These are phyloP conservation scores for Anser cygnoides DNA, from an alignment of 2,113 vertebrate genomes.

Conservation along the genomic window DNA sequence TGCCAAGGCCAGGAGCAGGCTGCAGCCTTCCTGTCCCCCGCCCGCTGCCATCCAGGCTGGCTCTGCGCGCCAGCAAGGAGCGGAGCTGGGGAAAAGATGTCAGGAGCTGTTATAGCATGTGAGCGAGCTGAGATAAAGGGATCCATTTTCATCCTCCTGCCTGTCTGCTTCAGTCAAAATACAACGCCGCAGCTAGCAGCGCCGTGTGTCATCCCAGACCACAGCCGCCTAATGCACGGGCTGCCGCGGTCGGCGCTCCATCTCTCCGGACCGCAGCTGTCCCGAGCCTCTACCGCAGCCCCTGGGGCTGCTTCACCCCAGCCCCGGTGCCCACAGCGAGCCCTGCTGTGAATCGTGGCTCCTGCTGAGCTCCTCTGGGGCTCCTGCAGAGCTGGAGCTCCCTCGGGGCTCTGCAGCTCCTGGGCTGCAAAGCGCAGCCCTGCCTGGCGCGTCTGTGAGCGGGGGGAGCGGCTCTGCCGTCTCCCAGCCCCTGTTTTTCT, in stretches of 20 bases:
- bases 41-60: accelerated
- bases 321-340: background rate
- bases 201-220: background rate
- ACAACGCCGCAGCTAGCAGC: background rate
- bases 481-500: no score
- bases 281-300: background rate
- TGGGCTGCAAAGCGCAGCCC: background rate
- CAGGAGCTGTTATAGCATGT: background rate
- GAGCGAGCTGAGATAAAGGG: background rate
- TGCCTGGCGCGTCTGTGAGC: accelerated
- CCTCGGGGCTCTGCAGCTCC: background rate
- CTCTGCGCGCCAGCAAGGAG: background rate
- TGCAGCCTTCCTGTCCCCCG: background rate
- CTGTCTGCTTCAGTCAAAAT: constrained; percentile 53
- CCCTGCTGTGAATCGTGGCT: background rate
- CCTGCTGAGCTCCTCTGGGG: background rate
- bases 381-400: background rate
- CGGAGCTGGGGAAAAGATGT: background rate
- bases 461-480: accelerated
- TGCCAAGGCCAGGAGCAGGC: background rate
- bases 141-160: constrained; percentile 50
- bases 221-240: background rate
- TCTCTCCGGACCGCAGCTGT: background rate
- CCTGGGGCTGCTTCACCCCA: background rate
- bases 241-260: background rate